Percentiles rank a stretch among this genome's conserved stretches.
Evolutionary conservation across 1,140 invertebrate genomes (phyloP).

Genomic region (Lordiphosa mommai): DNA sequence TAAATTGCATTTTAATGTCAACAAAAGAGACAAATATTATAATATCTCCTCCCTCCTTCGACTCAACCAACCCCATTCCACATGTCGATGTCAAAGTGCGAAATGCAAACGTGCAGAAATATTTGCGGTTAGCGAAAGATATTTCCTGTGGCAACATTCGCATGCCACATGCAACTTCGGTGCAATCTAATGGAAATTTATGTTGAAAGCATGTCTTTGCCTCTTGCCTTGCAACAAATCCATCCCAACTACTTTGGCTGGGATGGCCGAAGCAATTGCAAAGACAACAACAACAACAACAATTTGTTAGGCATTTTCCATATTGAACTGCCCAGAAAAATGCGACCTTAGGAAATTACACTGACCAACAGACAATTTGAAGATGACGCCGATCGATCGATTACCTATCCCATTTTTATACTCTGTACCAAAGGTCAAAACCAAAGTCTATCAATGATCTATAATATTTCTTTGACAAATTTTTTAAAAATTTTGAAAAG

Average conservation of each 20-base stretch:
- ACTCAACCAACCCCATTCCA: neutral
- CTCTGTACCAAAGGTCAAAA: too few species aligned
- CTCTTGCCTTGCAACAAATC: conserved; percentile 13
- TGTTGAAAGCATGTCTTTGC: conserved; percentile 66
- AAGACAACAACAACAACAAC: conserved; percentile 38
- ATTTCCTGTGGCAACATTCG: conserved; percentile 70
- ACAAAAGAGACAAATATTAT: conserved; percentile 75
- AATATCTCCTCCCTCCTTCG: conserved; percentile 31
- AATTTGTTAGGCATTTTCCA: conserved; percentile 71
- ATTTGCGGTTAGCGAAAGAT: conserved; percentile 74
- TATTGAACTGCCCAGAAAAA: conserved; percentile 57
- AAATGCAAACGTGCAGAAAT: conserved; percentile 72
- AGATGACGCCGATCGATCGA: too few species aligned
- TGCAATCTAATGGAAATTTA: conserved; percentile 76
- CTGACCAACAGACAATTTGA: neutral
- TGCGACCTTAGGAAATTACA: conserved; percentile 41
- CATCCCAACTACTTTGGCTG: too few species aligned
- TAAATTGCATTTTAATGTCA: conserved; percentile 78
- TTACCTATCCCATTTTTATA: too few species aligned
- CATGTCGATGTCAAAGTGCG: conserved; percentile 71
- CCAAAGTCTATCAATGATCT: too few species aligned
- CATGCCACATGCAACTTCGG: conserved; percentile 69
- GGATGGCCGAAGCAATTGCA: conserved; percentile 7
- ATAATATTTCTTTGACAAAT: too few species aligned
- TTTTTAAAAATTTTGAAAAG: too few species aligned